Base-by-base conservation (phyloP, 1,140 invertebrate genomes). In the Idris sp. region DNA sequence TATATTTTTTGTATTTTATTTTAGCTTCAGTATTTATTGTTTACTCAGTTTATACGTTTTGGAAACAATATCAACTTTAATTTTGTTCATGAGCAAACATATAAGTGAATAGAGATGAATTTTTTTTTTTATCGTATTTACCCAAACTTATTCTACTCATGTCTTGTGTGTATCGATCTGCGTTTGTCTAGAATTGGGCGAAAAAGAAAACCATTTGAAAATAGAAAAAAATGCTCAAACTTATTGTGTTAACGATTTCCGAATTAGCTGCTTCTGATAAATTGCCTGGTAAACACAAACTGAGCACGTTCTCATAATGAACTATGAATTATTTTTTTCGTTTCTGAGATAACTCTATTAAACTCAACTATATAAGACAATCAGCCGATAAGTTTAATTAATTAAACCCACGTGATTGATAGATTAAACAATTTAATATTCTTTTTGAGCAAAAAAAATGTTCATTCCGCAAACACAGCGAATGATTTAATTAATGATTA, bases 41-140 rank as follows among this genome's bases (percentile, higher is more conserved):
- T 38, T 53, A 9, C 9, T 11, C 15, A 11, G 11, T 30, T 4
- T 30, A n/a, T n/a, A n/a, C 14, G 22, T 16, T 59, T 59, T 15
- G 11, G 14, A 35, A 48, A 30, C 15, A 19, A 38, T 48, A 40
- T 61, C 38, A 48, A 48, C 8, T 22, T 38, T 49, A 58, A 68
- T 59, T 53, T 53, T 36, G 30, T 71, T 71, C 58, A 61, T 51
- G 31, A 33, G 15, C 16, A 26, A 9, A 13, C n/a, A 15, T 36
- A 25, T 36, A 51, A 59, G 33, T 22, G 43, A 72, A 72, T 72
- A 40, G 35, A 71, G 56, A 71, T 40, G 48, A 71, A 71, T 53
- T 18, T 54, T 22, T n/a, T 46, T 62, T 56, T 62, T 35, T 33
- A 41, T 28, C 22, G 49, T 38, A 25, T 41, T 25, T 14, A 25